Base-by-base conservation (phyloP, 2,888 invertebrate species). In the Stomorhina lunata region DNA sequence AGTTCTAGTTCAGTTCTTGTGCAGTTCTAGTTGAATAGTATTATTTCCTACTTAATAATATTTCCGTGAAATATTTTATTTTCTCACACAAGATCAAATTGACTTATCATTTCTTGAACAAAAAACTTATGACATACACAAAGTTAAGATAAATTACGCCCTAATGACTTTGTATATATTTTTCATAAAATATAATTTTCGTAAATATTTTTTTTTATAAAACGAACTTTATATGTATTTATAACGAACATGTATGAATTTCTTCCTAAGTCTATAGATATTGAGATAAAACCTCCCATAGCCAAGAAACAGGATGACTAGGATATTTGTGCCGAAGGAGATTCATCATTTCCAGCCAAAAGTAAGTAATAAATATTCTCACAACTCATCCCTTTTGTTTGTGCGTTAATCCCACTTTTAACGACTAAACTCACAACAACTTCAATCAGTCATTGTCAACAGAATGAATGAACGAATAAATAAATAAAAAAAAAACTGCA, bases 361-460 rank as follows among this genome's bases (percentile, higher is more conserved):
- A 61, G 7, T 37, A 25, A 4, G 22, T 32, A 15, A 65, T 63
- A 63, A 71, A 63, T 65, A 71, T 55, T 55, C 57, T 71, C 69
- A 71, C 65, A 65, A 65, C 40, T 71, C 71, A 65, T 63, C 40
- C 57, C 37, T 12, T 68, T 32, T 48, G 2, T 48, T 15, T 63
- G 0, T 7, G 15, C 10, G 9, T 32, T 48, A 72, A 65, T 80
- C 63, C 66, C 59, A 50, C 40, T 50, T 71, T 71, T 59, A 43
- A 32, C 10, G 17, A 27, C 37, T 53, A 45, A 57, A 61, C 55
- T 40, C 32, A 34, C 17, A 48, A 61, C 61, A 80, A 65, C 15
- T 80, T 84, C 87, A 87, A 90, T 89, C 89, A 88, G 86, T 89
- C 89, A 89, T 86, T 89, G 89, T 89, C 89, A 89, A 80, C 84